These are phyloP conservation scores for Shinisaurus crocodilurus DNA, from an alignment of 2,113 vertebrate genomes.

Conservation along the genomic window DNA sequence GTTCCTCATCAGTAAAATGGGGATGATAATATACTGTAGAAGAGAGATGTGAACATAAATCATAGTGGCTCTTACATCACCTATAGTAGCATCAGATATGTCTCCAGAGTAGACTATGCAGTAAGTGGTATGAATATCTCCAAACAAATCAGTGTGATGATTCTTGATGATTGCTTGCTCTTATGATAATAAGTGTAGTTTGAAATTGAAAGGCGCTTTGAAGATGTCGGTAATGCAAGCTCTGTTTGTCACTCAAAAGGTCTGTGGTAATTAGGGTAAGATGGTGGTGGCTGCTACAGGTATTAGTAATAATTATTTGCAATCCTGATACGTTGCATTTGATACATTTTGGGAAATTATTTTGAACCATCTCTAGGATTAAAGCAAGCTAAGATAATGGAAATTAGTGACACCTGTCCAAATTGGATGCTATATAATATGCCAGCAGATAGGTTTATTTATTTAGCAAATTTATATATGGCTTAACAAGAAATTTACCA, in stretches of 20 bases:
- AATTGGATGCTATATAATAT: not conserved
- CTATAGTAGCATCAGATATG: not conserved
- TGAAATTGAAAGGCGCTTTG: not conserved
- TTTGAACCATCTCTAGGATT: not conserved
- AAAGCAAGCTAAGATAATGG: not conserved
- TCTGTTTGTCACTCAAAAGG: not conserved
- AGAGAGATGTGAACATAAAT: not conserved
- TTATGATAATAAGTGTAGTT: not conserved
- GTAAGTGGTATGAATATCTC: not conserved
- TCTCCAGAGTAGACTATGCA: not conserved
- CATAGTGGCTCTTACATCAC: not conserved
- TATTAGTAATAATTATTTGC: not conserved
- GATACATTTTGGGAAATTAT: not conserved
- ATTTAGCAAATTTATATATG: not conserved
- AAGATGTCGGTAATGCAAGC: not conserved
- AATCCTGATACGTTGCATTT: not conserved
- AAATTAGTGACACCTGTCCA: not conserved
- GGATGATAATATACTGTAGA: not conserved
- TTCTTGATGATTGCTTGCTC: not conserved
- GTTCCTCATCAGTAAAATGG: not conserved
- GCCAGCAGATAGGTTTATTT: no score
- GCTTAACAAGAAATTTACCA: no score
- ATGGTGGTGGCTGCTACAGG: not conserved
- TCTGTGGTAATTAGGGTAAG: not conserved
- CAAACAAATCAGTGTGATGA: not conserved